Conservation (phyloP, 1,140 invertebrate species). For the Mylabris phalerata region DNA sequence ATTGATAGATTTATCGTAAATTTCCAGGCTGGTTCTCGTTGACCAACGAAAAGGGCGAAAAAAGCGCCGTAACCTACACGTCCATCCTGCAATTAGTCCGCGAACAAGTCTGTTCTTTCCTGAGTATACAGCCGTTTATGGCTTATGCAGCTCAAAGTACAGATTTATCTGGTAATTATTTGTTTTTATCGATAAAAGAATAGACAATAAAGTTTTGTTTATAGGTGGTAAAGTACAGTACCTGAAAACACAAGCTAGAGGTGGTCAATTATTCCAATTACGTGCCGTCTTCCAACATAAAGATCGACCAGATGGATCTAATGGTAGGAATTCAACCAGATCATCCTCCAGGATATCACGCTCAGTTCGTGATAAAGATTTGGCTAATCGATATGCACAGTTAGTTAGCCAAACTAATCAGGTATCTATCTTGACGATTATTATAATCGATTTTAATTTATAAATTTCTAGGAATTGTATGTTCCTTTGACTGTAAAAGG, state of each 20-base stretch:
- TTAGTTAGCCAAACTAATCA: constrained; percentile 36
- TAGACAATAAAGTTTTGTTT: constrained; percentile 5
- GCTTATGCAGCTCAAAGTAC: constrained; percentile 32
- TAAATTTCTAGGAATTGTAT: constrained; percentile 47
- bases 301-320: constrained; percentile 21
- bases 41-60: constrained; percentile 39
- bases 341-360: constrained; percentile 24
- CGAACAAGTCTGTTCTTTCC: constrained; percentile 42
- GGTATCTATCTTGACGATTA: constrained; percentile 16
- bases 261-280: constrained; percentile 33
- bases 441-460: neutral
- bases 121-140: constrained; percentile 36
- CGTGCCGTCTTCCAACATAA: constrained; percentile 35
- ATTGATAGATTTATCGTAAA: neutral
- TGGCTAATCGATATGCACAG: constrained; percentile 44
- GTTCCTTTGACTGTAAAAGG: constrained; percentile 53
- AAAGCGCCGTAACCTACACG: constrained; percentile 37
- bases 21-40: constrained; percentile 37
- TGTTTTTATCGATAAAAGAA: constrained; percentile 1
- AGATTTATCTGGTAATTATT: constrained; percentile 28
- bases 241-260: constrained; percentile 32
- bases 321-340: constrained; percentile 28
- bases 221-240: constrained; percentile 28
- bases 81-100: constrained; percentile 39
- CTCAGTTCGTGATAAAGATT: constrained; percentile 31